Conservation (phyloP, 2,888 invertebrate species). For the Drosophila mimetica region DNA sequence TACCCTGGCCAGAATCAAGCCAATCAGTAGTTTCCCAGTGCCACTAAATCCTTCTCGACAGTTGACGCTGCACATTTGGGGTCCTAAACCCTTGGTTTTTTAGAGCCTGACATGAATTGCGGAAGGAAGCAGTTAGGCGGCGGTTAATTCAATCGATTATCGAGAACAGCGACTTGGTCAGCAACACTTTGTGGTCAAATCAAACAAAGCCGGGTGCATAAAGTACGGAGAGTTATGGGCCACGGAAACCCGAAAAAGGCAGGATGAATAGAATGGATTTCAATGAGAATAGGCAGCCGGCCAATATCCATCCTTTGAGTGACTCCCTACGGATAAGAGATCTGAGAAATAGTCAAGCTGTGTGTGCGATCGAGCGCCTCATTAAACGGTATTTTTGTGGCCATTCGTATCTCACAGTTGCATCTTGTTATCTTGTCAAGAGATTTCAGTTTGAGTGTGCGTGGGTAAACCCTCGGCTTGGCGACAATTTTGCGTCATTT, state of each 20-base stretch:
- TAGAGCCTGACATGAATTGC: slow-evolving; percentile 33
- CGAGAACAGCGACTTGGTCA: slow-evolving; percentile 23
- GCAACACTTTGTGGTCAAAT: slow-evolving; percentile 59
- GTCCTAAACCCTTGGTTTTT: slow-evolving; percentile 15
- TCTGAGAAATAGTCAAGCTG: slow-evolving; percentile 80
- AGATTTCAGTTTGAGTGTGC: slow-evolving; percentile 23
- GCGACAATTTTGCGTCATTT: slow-evolving; percentile 75
- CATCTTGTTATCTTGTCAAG: slow-evolving; percentile 74
- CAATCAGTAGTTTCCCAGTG: slow-evolving; percentile 8
- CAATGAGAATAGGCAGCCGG: slow-evolving; percentile 63
- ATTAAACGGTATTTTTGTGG: slow-evolving; percentile 82
- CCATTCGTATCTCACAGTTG: slow-evolving; percentile 69
- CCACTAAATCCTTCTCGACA: slow-evolving; percentile 13
- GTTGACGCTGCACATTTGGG: slow-evolving; percentile 29
- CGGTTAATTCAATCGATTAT: slow-evolving; percentile 53
- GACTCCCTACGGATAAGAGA: slow-evolving; percentile 59
- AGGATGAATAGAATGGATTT: slow-evolving; percentile 37
- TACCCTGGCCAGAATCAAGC: slow-evolving; percentile 2
- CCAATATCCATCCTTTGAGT: slow-evolving; percentile 75
- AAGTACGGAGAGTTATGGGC: slow-evolving; percentile 70
- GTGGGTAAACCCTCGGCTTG: slow-evolving; percentile 51
- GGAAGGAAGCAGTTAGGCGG: slow-evolving; percentile 62
- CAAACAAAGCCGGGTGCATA: slow-evolving; percentile 65
- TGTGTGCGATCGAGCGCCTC: slow-evolving; percentile 70
- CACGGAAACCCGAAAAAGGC: slow-evolving; percentile 27